phyloP scores from a whole-genome alignment of 1,140 invertebrate species.

The Macrobrachium rosenbergii region DNA sequence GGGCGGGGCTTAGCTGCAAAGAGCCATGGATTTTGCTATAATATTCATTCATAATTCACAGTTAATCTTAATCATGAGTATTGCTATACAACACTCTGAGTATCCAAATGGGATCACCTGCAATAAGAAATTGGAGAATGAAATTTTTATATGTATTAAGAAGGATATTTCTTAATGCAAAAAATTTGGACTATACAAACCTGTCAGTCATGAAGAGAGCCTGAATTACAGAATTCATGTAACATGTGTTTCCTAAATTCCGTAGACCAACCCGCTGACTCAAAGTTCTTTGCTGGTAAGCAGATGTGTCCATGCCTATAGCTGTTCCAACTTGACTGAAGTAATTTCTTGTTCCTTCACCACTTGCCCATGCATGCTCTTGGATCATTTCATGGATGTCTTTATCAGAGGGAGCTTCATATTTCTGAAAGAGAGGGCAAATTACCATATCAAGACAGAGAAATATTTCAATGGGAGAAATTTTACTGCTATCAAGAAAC shows the following conservation, averaged over 20 bases:
- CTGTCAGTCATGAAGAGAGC: conserved; percentile 84
- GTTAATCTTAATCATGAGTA: too few species aligned
- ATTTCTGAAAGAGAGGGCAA: conserved; percentile 30
- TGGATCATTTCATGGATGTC: conserved; percentile 56
- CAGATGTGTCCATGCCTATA: background rate
- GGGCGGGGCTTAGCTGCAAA: too few species aligned
- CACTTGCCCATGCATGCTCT: conserved; percentile 45
- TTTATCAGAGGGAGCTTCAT: conserved; percentile 45
- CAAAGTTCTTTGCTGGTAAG: conserved; percentile 42
- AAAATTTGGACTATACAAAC: conserved; percentile 73
- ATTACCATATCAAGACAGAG: background rate
- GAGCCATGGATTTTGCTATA: too few species aligned
- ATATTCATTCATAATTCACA: too few species aligned
- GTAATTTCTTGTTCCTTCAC: background rate
- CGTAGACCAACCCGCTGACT: conserved; percentile 75
- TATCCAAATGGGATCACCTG: too few species aligned
- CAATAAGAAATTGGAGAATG: background rate
- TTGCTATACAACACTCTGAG: too few species aligned
- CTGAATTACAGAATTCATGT: conserved; percentile 88
- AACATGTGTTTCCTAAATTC: conserved; percentile 90
- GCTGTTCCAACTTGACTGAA: conserved; percentile 11
- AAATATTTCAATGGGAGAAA: too few species aligned
- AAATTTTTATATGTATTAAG: background rate
- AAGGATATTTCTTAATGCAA: background rate
- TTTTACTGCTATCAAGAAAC: too few species aligned